Evolutionary conservation across 2,888 invertebrate genomes (phyloP), one percentile per base, ranked within the genome.

Genomic region (Zonitis immaculata): DNA sequence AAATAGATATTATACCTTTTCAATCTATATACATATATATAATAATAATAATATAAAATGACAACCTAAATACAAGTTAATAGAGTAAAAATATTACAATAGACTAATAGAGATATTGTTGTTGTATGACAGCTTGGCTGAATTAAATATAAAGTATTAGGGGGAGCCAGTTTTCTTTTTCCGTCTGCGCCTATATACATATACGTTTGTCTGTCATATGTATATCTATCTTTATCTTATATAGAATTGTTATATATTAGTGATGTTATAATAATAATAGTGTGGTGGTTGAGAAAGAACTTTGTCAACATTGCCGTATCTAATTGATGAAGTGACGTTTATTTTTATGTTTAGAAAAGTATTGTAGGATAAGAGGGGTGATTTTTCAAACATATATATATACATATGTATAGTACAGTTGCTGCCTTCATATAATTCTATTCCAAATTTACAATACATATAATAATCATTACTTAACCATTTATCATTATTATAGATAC

Each of bases 51-150:
- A 14, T 32, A 32, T 32, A 14, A 32, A 32, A 32, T 32, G 32
- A 32, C 32, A 32, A 58, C 63, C 68, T 74, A 74, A 73, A 73
- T 73, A 70, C 72, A 69, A 72, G 69, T 74, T 74, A 74, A 74
- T 74, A 72, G 71, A 73, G 66, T 72, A n/a, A 58, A 53, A 32
- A 12, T 49, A 32, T 57, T 59, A 73, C 73, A 72, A 72, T 69
- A 62, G 64, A 66, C 51, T 74, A 74, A 74, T 73, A 73, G 73
- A 74, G 74, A 72, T 69, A 73, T 74, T 74, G 73, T 73, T 62
- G 57, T 54, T 46, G 64, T 64, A 66, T 69, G 72, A 69, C 67
- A 67, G 63, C 64, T 61, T 32, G 32, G 32, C 7, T 32, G 32
- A 32, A 32, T 32, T 32, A 32, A 14, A 32, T 32, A 32, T 32